Conservation (phyloP, 1,140 invertebrate species). For the Drosophila bifasciata region DNA sequence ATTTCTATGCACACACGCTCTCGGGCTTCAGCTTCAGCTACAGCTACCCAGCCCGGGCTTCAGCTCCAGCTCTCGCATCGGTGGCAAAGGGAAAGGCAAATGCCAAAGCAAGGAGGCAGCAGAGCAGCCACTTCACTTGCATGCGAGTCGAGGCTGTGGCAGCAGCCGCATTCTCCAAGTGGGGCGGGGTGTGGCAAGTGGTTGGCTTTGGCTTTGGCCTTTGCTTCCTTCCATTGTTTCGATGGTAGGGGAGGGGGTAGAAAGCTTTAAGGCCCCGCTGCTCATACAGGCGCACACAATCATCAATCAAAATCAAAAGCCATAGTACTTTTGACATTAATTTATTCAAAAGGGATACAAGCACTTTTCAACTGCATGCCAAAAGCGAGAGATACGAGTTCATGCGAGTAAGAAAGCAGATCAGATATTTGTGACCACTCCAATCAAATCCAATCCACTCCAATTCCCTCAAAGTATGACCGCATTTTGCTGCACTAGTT, state of each 20-base stretch:
- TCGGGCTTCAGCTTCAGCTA: slow-evolving; percentile 1
- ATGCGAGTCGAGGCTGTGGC: slow-evolving; percentile 6
- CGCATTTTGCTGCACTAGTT: slow-evolving; percentile 22
- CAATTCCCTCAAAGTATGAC: slow-evolving; percentile 57
- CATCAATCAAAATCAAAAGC: slow-evolving; percentile 84
- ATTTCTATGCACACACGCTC: slow-evolving; percentile 69
- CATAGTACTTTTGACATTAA: slow-evolving; percentile 84
- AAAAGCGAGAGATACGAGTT: neutral
- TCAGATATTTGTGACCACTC: slow-evolving; percentile 1
- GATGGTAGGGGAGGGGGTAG: slow-evolving; percentile 10
- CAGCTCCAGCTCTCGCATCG: slow-evolving; percentile 25
- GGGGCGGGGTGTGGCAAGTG: slow-evolving; percentile 2
- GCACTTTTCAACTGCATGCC: slow-evolving; percentile 56
- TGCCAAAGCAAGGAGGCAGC: slow-evolving; percentile 38
- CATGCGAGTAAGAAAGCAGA: neutral
- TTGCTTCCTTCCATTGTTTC: slow-evolving; percentile 1
- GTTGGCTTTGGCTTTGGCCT: slow-evolving; percentile 17
- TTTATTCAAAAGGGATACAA: slow-evolving; percentile 83
- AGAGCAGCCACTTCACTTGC: slow-evolving; percentile 36
- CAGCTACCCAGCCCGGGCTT: neutral
- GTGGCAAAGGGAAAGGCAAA: slow-evolving; percentile 48
- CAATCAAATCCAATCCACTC: neutral
- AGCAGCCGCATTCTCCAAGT: neutral
- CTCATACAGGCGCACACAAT: slow-evolving; percentile 68
- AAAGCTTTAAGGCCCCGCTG: slow-evolving; percentile 44